Evolutionary conservation across 2,113 vertebrate genomes (phyloP).

Genomic region (Heteronetta atricapilla): DNA sequence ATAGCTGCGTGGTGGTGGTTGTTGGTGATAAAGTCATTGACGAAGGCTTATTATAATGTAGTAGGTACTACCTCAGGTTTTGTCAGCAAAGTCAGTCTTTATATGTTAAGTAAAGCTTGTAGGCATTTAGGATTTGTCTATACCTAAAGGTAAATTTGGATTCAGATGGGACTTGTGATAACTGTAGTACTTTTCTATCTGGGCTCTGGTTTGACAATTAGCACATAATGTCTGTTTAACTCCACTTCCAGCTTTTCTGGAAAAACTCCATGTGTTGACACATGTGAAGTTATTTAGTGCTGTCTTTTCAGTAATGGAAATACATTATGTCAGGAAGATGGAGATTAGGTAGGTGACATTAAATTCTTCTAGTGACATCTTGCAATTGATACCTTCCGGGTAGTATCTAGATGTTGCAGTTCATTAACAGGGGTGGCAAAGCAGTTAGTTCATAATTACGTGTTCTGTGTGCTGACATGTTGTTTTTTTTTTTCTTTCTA

Average conservation of each 20-base stretch:
- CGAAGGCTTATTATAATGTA: background rate
- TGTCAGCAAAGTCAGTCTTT: background rate
- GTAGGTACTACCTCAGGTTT: background rate
- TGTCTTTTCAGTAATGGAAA: background rate
- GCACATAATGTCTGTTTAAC: background rate
- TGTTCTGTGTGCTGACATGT: background rate
- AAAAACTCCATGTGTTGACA: background rate
- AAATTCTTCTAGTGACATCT: background rate
- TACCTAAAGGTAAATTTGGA: background rate
- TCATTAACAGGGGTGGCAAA: background rate
- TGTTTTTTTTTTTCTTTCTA: constrained; percentile 55
- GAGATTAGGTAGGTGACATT: constrained; percentile 13
- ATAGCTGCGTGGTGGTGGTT: background rate
- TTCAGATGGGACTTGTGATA: background rate
- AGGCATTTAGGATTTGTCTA: background rate
- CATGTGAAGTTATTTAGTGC: background rate
- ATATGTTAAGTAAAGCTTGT: background rate
- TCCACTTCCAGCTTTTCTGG: background rate
- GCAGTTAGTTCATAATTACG: background rate
- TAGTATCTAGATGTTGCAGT: background rate
- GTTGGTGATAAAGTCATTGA: background rate
- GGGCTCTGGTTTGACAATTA: background rate
- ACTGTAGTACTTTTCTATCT: background rate
- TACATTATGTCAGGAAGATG: background rate
- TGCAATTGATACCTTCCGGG: background rate